These are phyloP conservation scores for Ctenicera cuprea DNA, from an alignment of 2,888 invertebrate genomes.

Conservation along the genomic window DNA sequence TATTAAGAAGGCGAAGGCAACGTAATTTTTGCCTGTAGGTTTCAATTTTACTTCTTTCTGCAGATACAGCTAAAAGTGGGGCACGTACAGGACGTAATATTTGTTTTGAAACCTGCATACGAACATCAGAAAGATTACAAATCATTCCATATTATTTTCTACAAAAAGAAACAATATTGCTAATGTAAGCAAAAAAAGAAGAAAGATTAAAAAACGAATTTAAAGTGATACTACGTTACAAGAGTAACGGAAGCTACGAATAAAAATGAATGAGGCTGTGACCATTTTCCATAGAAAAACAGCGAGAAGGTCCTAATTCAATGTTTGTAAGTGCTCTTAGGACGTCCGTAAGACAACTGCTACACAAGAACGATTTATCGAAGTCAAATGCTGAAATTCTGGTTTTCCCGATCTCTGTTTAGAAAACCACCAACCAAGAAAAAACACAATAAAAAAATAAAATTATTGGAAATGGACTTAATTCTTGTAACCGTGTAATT, in stretches of 20 bases:
- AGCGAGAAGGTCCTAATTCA: constrained; percentile 11
- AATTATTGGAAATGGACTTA: too few species aligned
- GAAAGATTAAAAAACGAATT: background rate
- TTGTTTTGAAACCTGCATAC: too few species aligned
- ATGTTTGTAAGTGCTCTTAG: constrained; percentile 20
- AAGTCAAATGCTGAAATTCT: constrained; percentile 8
- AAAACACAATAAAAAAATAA: background rate
- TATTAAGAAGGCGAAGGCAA: constrained; percentile 38
- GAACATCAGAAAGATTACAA: background rate
- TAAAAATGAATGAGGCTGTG: background rate
- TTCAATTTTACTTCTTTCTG: constrained; percentile 16
- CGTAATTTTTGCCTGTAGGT: constrained; percentile 34
- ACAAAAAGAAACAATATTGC: too few species aligned
- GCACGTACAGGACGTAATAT: too few species aligned
- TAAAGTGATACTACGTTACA: background rate
- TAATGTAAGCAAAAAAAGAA: too few species aligned
- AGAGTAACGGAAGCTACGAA: background rate
- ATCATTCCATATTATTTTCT: background rate
- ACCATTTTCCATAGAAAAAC: background rate
- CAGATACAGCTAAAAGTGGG: too few species aligned
- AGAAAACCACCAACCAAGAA: background rate
- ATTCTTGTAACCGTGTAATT: too few species aligned
- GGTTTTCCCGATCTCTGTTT: constrained; percentile 1
- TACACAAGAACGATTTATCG: constrained; percentile 11
- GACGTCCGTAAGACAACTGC: constrained; percentile 5